Conservation (phyloP, 2,113 vertebrate species). For the Herpailurus yagouaroundi region DNA sequence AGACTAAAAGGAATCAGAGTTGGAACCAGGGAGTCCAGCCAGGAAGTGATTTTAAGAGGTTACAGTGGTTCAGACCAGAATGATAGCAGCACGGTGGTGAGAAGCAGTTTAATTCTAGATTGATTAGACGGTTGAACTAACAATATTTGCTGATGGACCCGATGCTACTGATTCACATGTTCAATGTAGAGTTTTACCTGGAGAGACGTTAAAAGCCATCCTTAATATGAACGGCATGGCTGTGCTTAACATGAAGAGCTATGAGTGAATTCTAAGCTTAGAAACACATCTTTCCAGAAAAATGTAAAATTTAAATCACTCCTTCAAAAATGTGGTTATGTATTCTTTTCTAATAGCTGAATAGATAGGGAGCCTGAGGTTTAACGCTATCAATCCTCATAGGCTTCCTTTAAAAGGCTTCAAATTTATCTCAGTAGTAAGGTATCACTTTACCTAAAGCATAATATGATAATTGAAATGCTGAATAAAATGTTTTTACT, state of each 20-base stretch:
- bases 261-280: conserved; percentile 9
- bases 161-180: not conserved
- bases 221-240: not conserved
- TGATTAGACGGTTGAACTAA: not conserved
- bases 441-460: conserved; percentile 23
- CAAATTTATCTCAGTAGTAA: conserved; percentile 60
- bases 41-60: not conserved
- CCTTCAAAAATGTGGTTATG: not conserved
- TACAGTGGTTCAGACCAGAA: not conserved
- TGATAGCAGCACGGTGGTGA: not conserved
- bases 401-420: conserved; percentile 54
- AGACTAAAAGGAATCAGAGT: not conserved
- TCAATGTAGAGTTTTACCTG: conserved; percentile 9
- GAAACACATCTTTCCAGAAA: conserved; percentile 27
- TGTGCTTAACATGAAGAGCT: conserved; percentile 3
- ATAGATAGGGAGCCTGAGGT: not conserved
- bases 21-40: not conserved
- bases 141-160: not conserved
- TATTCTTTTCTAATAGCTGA: conserved; percentile 46
- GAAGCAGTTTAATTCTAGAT: not conserved
- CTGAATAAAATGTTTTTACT: conserved; percentile 27
- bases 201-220: conserved; percentile 27
- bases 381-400: not conserved
- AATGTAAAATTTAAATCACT: conserved; percentile 31
- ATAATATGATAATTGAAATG: conserved; percentile 25